Base-by-base conservation (phyloP, 1,140 invertebrate genomes). In the Leptinotarsa defecta region DNA sequence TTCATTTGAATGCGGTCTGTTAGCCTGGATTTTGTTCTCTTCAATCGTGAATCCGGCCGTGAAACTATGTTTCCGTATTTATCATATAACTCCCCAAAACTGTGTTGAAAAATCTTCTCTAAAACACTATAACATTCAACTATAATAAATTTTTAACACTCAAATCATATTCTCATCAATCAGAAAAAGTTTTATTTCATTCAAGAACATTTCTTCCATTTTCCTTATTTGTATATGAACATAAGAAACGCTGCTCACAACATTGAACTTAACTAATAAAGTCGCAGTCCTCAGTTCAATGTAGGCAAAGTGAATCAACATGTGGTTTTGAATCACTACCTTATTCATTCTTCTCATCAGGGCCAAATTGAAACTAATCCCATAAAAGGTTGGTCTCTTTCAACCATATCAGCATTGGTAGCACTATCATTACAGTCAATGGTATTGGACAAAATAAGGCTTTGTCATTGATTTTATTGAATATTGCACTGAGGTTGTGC, bases 381-480 rank as follows among this genome's bases (percentile, higher is more conserved):
- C 65, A 68, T 68, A 68, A 34, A 68, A 68, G 65, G 65, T 17
- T 34, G 22, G 20, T 43, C 24, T 68, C 43, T 68, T 57, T 57
- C 17, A 19, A 57, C 52, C 52, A 57, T 17, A 19, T 4, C 52
- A 57, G n/a, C 52, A 57, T 57, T 57, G 52, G 52, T 57, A 57
- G 13, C 52, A 57, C 17, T 57, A 57, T 5, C 13, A 57, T 57
- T 57, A 57, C 52, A 19, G 13, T 57, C 65, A 68, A 22, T 34
- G 65, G 43, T 43, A 27, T 68, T 6, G n/a, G 17, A 19, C 24
- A 24, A 68, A 34, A 68, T 68, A 68, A 68, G 65, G 65, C 65
- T 68, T 68, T 27, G 65, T 68, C 43, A 68, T 68, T 68, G 65
- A 68, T 43, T 68, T 24, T 27, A 68, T 68, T n/a, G 19, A 24